phyloP scores from a whole-genome alignment of 2,888 invertebrate species.

The Meliscaeva auricollis region DNA sequence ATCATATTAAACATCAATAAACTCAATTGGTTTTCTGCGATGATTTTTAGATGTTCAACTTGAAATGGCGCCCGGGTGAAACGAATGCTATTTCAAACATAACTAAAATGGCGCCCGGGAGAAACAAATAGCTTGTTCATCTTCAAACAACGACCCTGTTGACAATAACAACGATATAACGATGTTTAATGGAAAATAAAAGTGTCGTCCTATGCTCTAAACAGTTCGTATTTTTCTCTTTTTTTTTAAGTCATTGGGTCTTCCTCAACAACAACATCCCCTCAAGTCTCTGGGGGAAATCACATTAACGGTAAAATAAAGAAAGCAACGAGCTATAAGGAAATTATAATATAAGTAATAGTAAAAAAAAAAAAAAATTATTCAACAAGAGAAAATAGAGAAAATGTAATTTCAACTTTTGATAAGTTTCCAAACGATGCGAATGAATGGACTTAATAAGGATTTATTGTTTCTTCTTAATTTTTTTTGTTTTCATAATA shows the following conservation, averaged over 20 bases:
- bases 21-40: no score
- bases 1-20: no score
- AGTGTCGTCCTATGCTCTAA: slow-evolving; percentile 66
- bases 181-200: slow-evolving; percentile 75
- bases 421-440: slow-evolving; percentile 62
- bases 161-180: slow-evolving; percentile 32
- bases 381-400: slow-evolving; percentile 9
- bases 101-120: background rate
- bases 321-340: slow-evolving; percentile 24
- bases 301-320: slow-evolving; percentile 64
- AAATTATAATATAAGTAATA: slow-evolving; percentile 14
- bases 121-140: background rate
- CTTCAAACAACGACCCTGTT: background rate
- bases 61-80: background rate
- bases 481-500: slow-evolving; percentile 28
- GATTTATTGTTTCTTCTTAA: slow-evolving; percentile 69
- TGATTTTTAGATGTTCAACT: no score
- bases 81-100: background rate
- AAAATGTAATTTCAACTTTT: slow-evolving; percentile 75
- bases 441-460: slow-evolving; percentile 72
- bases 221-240: slow-evolving; percentile 61
- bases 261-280: slow-evolving; percentile 20
- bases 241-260: background rate
- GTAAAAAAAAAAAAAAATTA: slow-evolving; percentile 29
- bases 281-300: slow-evolving; percentile 63